Evolutionary conservation across 1,140 invertebrate species (phyloP), one percentile per base, ranked within the genome.

Genomic region (Caenorhabditis brenneri): DNA sequence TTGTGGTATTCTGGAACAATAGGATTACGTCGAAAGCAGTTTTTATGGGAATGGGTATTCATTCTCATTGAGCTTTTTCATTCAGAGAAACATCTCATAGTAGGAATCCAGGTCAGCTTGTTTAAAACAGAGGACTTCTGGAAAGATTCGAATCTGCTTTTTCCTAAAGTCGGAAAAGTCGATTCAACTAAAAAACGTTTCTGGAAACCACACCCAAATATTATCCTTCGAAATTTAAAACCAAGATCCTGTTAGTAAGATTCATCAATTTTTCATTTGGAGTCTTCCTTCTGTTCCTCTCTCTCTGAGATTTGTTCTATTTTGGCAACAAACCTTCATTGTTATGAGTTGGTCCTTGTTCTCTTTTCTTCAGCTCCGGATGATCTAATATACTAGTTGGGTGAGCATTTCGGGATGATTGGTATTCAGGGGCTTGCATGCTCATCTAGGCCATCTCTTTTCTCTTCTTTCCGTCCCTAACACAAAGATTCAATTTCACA

Each of bases 381-480:
- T 74, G 65, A 74, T 74, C 65, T 42, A 74, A 74, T 74, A 74
- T 74, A 74, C 65, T 74, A 74, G 65, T 74, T 74, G 65, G 65
- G 22, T 74, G 65, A 74, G 65, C 65, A 74, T 74, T 74, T 74
- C 65, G 65, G 65, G 65, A 74, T 74, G 65, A 74, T 74, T 74
- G 65, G 65, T 74, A 74, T 74, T 74, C 65, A 74, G 36, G 33
- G 53, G n/a, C 65, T 12, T 65, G 65, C n/a, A 46, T 74, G 65
- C 65, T 42, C 36, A 42, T 42, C 36, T 39, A n/a, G 60, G 12
- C 7, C 53, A 27, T n/a, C 36, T 42, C 33, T 46, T 12, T 36
- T 24, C 58, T 22, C 19, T 19, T 65, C 58, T 36, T 10, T 33
- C n/a, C 24, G 12, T 19, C 42, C 24, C 65, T 24, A 74, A 74